Percentiles rank a stretch among this genome's conserved stretches.
Conservation (phyloP, 2,797 vertebrate genomes). For the Pygocentrus nattereri region DNA sequence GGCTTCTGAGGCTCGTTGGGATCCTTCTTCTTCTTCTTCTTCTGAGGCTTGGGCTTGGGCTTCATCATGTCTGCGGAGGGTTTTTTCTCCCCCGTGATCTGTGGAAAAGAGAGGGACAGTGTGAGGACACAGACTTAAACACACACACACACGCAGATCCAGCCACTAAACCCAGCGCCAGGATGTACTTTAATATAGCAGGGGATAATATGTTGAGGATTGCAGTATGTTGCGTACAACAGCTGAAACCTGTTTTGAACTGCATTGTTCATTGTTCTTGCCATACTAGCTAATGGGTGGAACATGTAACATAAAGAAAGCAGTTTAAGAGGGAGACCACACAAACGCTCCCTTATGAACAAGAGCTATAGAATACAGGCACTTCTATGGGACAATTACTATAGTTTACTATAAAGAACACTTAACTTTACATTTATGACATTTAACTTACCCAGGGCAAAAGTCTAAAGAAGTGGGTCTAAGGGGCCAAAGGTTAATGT, state of each 20-base stretch:
- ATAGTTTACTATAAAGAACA: background rate
- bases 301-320: constrained; percentile 9
- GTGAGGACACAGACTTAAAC: background rate
- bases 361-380: background rate
- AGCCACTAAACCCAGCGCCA: background rate
- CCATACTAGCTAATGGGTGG: constrained; percentile 9
- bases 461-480: background rate
- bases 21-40: constrained; percentile 99
- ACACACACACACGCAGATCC: background rate
- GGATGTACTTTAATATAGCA: background rate
- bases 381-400: too few species aligned
- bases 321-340: constrained; percentile 19
- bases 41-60: constrained; percentile 95
- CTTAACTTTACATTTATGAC: background rate
- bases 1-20: constrained; percentile 97
- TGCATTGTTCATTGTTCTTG: constrained; percentile 8
- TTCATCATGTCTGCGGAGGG: constrained; percentile 94
- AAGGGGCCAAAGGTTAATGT: background rate
- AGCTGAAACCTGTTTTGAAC: constrained; percentile 13
- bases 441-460: background rate
- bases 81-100: constrained; percentile 96
- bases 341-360: constrained; percentile 10
- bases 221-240: background rate
- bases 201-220: background rate
- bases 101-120: constrained; percentile 44